Evolutionary conservation across 2,797 vertebrate species (phyloP).

Genomic region (Muraenolepis orangiensis): DNA sequence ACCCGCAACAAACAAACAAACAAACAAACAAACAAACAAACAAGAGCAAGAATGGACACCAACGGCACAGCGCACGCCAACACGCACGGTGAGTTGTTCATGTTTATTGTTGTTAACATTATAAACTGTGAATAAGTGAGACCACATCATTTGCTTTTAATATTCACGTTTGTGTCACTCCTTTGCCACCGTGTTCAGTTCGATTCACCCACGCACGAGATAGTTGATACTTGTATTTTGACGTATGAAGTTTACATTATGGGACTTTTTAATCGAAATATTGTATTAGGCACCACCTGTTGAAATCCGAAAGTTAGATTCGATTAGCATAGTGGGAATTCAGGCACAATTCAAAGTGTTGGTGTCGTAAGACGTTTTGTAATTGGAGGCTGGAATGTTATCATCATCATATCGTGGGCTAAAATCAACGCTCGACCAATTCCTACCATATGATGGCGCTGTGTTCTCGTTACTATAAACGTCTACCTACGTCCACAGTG

Average conservation of each 20-base stretch:
- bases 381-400: too few relatives aligned
- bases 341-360: too few relatives aligned
- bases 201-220: too few relatives aligned
- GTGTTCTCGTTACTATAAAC: constrained; percentile 13
- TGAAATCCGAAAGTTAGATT: background rate
- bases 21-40: too few relatives aligned
- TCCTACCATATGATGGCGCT: constrained; percentile 22
- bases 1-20: background rate
- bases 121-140: background rate
- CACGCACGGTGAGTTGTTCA: constrained; percentile 52
- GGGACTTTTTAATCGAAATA: background rate
- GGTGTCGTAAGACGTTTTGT: background rate
- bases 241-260: too few relatives aligned
- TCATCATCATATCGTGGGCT: too few relatives aligned
- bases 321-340: too few relatives aligned
- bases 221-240: too few relatives aligned
- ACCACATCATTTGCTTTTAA: background rate
- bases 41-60: constrained; percentile 57
- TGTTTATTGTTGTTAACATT: too few relatives aligned
- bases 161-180: background rate
- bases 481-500: too few relatives aligned
- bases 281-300: background rate
- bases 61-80: constrained; percentile 30
- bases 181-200: too few relatives aligned
- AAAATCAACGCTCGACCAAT: background rate